Base-by-base conservation (phyloP, 2,888 invertebrate genomes). In the Slavum lentiscoides region DNA sequence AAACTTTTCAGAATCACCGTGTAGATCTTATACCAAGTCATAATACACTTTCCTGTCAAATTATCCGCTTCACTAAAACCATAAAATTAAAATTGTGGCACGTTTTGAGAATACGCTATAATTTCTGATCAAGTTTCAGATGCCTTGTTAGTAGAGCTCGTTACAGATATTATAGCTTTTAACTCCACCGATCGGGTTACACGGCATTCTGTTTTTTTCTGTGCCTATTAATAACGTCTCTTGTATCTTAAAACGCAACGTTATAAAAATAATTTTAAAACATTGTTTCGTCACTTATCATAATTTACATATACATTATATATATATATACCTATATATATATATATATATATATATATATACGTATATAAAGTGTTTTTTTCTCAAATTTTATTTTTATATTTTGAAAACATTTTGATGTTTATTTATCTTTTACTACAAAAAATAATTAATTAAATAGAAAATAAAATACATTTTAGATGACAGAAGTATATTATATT, bases 201-300 rank as follows among this genome's bases (percentile, higher is more conserved):
- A 68, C 30, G 53, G 61, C 49, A 69, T 59, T 7, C 0, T 58
- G n/a, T 61, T 68, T 74, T 64, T n/a, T n/a, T 13, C 39, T 15
- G n/a, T 39, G 23, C 23, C 67, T 58, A 55, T 67, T 58, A 67
- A 15, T 23, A 67, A 19, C 92, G 90, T 86, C 95, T 95, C 85
- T 93, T 91, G 74, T 93, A 94, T 70, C 92, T 92, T 7, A 93
- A 92, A 94, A 88, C 72, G 91, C 89, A 21, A 21, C 92, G 17
- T 94, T 13, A 1, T 49, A 49, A 11, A 43, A 43, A 1, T 49
- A 49, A 13, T 49, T 49, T 49, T 13, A 13, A 49, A 49, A 49
- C 49, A 15, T 49, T 49, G 15, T 49, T 49, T 15, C 11, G 0
- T 43, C 43, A 43, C 43, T 43, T 43, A 9, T 43, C 7, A 43